Evolutionary conservation across 2,113 vertebrate genomes (phyloP).

Genomic region (Colaptes auratus): DNA sequence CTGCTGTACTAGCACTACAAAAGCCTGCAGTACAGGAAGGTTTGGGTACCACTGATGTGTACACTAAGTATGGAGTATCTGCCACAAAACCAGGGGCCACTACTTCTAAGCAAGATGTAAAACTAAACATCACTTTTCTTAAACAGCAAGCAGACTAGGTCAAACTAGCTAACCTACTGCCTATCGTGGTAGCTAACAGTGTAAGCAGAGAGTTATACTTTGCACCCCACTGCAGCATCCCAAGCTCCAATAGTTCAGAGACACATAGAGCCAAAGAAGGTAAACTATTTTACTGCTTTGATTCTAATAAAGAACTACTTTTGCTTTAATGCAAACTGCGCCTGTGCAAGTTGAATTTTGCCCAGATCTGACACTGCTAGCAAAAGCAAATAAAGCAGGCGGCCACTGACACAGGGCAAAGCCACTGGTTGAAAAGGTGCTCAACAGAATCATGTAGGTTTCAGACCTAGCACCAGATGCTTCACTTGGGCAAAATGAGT

Average conservation of each 20-base stretch:
- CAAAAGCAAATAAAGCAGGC: background rate
- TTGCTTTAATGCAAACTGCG: background rate
- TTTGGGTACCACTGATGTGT: background rate
- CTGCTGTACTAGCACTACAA: background rate
- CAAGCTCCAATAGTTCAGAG: background rate
- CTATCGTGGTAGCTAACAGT: background rate
- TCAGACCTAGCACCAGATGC: background rate
- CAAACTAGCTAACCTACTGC: background rate
- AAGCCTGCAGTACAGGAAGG: fast-evolving
- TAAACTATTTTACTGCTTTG: background rate
- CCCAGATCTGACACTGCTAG: background rate
- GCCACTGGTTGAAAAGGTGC: background rate
- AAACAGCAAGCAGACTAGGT: background rate
- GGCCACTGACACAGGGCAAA: background rate
- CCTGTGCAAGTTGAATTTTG: background rate
- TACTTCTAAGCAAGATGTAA: background rate
- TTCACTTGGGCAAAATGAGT: background rate
- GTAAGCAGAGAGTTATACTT: background rate
- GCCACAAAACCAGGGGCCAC: background rate
- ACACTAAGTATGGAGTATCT: background rate
- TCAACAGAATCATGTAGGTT: background rate
- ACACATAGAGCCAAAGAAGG: background rate
- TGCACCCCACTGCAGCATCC: background rate
- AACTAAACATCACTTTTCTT: background rate
- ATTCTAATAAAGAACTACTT: background rate